Evolutionary conservation across 2,888 invertebrate genomes (phyloP).

Genomic region (Hirudinaria manillensis): DNA sequence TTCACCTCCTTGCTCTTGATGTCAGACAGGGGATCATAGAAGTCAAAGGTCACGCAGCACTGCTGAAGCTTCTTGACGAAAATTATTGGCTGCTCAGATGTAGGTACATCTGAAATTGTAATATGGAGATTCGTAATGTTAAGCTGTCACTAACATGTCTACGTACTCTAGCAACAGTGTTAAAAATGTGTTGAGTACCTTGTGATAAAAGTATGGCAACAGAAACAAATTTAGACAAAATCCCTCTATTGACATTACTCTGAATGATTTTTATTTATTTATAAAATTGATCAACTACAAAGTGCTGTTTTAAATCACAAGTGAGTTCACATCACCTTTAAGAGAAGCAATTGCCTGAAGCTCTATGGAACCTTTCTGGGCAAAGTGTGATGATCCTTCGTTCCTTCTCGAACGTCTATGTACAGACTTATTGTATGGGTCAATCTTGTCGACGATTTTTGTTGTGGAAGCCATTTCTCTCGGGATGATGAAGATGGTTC

Average conservation of each 20-base stretch:
- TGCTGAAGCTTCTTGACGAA: slow-evolving; percentile 94
- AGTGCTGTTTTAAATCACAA: no score
- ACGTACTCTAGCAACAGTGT: background rate
- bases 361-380: slow-evolving; percentile 95
- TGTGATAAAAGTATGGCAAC: background rate
- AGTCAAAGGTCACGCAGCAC: slow-evolving; percentile 97
- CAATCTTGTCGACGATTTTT: slow-evolving; percentile 39
- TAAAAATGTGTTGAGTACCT: background rate
- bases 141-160: background rate
- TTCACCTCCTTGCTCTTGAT: slow-evolving; percentile 98
- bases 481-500: slow-evolving; percentile 12
- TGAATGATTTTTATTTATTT: no score
- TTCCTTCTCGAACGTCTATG: slow-evolving; percentile 98
- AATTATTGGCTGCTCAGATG: slow-evolving; percentile 86
- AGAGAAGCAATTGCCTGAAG: slow-evolving; percentile 88
- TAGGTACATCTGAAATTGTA: slow-evolving; percentile 56
- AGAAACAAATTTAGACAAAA: background rate
- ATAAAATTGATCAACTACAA: no score
- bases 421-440: slow-evolving; percentile 63
- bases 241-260: background rate
- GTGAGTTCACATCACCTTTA: slow-evolving; percentile 68
- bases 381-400: slow-evolving; percentile 95
- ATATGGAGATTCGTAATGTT: background rate
- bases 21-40: slow-evolving; percentile 91
- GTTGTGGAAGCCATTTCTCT: slow-evolving; percentile 35